phyloP scores from a whole-genome alignment of 2,797 vertebrate genomes.

The Balearica regulorum region DNA sequence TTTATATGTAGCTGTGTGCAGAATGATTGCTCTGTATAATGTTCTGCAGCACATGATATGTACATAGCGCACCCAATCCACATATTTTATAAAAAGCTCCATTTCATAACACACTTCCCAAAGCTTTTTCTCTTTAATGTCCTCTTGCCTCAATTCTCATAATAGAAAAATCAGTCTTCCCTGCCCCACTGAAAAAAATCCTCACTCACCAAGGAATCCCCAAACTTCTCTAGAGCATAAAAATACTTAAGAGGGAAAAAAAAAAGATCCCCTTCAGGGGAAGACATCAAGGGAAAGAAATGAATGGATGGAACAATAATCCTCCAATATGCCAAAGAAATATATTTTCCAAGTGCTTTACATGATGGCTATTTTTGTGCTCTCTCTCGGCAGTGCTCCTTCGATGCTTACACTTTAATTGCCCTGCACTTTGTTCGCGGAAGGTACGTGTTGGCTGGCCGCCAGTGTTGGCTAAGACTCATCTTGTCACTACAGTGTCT shows the following conservation, averaged over 20 bases:
- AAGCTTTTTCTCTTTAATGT: neutral
- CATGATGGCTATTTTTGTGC: constrained; percentile 63
- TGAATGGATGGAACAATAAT: neutral
- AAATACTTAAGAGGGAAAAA: neutral
- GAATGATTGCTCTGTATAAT: neutral
- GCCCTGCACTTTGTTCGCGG: constrained; percentile 68
- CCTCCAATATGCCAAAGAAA: neutral
- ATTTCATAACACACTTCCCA: neutral
- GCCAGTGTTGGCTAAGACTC: constrained; percentile 70
- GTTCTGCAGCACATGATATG: neutral
- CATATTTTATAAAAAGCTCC: constrained; percentile 5
- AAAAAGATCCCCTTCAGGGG: neutral
- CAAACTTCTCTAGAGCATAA: neutral
- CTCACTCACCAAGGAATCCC: neutral
- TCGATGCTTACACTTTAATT: constrained; percentile 67
- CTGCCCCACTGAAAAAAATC: neutral
- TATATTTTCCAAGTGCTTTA: constrained; percentile 36
- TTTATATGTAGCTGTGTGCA: neutral
- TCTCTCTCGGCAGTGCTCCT: constrained; percentile 23
- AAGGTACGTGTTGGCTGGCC: constrained; percentile 71
- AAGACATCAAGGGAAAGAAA: neutral
- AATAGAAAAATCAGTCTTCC: neutral
- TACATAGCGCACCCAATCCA: rapidly evolving
- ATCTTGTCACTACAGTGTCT: constrained; percentile 74
- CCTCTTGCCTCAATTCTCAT: neutral